Base-by-base conservation (phyloP, 2,888 invertebrate genomes). In the Hydrotaea cyrtoneurina region DNA sequence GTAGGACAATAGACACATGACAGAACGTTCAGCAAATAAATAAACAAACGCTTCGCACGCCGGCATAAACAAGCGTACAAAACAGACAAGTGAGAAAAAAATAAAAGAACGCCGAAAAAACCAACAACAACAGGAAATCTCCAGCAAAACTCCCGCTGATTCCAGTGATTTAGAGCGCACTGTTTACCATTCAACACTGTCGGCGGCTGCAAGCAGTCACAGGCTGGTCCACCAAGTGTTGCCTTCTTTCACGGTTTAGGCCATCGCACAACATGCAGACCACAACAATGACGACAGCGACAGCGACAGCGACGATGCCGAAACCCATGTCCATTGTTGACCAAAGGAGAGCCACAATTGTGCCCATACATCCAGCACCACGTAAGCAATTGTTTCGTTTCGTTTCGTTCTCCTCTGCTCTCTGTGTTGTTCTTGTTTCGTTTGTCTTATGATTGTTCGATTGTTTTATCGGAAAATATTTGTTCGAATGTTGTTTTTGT, bases 271-370 rank as follows among this genome's bases (percentile, higher is more conserved):
- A 26, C 53, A 66, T 77, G 69, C 77, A 72, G 71, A 75, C 78
- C 75, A 31, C 31, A 31, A 62, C 72, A 71, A 31, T 66, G 46
- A 75, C 21, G 8, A 21, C 57, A 53, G 10, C 17, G 36, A 39
- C 59, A 39, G 13, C 62, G n/a, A 23, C 66, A 78, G 31, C 59
- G 26, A 80, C 75, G 55, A 78, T 77, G 75, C 50, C 73, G 62
- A 83, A 78, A 77, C 69, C 23, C 55, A 73, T 82, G 2, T 80
- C 85, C 82, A 77, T 82, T 57, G 74, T 85, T 71, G 85, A 85
- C 75, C 85, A 85, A 55, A 85, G 85, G 74, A 82, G 85, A 57
- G 85, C 85, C 13, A 85, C 85, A 62, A 85, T 85, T 71, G 85
- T 85, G 74, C 85, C 85, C 85, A 85, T 85, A 77, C 82, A 85